Conservation (phyloP, 2,113 vertebrate genomes). For the Rhodinocichla rosea region DNA sequence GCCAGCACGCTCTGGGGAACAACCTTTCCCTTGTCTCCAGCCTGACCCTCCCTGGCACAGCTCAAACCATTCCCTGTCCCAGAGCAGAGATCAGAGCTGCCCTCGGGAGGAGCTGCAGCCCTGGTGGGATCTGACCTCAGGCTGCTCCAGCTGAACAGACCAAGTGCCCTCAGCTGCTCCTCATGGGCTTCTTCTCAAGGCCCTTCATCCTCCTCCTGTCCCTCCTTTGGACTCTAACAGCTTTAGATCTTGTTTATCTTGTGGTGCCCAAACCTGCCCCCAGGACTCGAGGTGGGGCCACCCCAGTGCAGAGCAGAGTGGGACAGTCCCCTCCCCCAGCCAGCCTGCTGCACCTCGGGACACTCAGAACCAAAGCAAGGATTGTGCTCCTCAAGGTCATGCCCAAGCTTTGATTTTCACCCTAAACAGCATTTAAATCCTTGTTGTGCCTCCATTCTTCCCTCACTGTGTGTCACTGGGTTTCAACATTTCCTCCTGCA, state of each 20-base stretch:
- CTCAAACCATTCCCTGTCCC: background rate
- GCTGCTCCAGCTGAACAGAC: background rate
- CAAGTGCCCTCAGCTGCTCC: background rate
- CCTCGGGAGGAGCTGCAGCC: background rate
- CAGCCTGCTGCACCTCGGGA: background rate
- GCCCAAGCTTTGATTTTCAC: background rate
- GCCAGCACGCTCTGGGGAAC: background rate
- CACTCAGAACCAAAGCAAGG: background rate
- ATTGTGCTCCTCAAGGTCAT: accelerated
- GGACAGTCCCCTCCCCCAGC: background rate
- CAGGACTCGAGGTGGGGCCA: background rate
- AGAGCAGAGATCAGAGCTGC: background rate
- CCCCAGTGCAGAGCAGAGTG: background rate
- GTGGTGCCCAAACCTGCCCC: background rate
- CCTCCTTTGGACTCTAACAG: background rate
- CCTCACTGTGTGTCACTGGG: background rate
- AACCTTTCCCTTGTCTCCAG: accelerated
- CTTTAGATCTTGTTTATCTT: background rate
- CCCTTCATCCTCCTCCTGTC: background rate
- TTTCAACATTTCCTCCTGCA: background rate
- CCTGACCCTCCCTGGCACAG: accelerated
- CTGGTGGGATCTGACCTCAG: background rate
- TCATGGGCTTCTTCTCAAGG: background rate
- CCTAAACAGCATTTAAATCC: background rate
- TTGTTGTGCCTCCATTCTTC: background rate